Base-by-base conservation (phyloP, 1,140 invertebrate genomes). In the Anthonomus grandis region DNA sequence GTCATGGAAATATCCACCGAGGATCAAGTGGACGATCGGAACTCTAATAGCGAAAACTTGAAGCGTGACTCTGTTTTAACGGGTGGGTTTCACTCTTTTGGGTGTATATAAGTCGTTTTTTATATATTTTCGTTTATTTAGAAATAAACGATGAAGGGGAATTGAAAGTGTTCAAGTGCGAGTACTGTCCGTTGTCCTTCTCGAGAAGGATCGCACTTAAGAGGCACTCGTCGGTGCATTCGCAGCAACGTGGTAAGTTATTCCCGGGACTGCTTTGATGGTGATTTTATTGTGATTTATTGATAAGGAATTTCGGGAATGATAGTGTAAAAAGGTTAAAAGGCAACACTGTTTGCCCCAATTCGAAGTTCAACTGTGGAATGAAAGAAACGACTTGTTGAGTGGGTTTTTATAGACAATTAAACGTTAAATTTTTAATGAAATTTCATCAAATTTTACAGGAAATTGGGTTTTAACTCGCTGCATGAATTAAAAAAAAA, bases 161-260 rank as follows among this genome's bases (percentile, higher is more conserved):
- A 64, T 42, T 79, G 15, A 79, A 79, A 56, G 77, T 81, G 22
- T 82, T 82, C 52, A 73, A 78, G 55, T 82, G 80, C 49, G 77
- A 78, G 4, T 76, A 81, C 47, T 82, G 80, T 66, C 79, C 79
- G 0, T 81, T 81, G 68, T 77, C 79, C 1, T 82, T 82, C 58
- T 75, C 79, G 1, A 69, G 79, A 53, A 70, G 79, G 52, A 80
- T 80, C 41, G 79, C 83, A 64, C 59, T 85, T 5, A 77, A 79
- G 19, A 58, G 83, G 42, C 84, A 85, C 63, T 75, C 79, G 15
- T 83, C 80, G 5, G 78, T 82, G 1, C 83, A 85, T 59, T 78
- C 77, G 17, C 81, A 81, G 36, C 79, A 80, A 49, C 62, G 79
- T 47, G 82, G 63, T 57, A 12, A 15, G 48, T 51, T 41, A 17